Base-by-base conservation (phyloP, 30 jellyfish, hydroid and myxozoan species). In the Aurelia aurita region DNA sequence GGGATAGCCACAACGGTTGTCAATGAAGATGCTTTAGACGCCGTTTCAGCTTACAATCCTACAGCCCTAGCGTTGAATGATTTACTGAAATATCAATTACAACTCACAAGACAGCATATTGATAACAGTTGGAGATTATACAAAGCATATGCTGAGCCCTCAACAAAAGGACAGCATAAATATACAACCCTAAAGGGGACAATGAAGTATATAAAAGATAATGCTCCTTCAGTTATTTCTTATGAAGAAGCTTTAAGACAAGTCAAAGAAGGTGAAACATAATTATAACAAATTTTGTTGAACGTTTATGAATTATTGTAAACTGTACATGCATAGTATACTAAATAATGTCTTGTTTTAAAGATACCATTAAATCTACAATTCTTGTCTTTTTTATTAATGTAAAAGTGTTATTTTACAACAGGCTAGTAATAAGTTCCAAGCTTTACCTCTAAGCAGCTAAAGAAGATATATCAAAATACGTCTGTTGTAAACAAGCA, bases 121-220 rank as follows among this genome's bases (percentile, higher is more conserved):
- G 90, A 75, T 13, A 79, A 85, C 73, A 91, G 98, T 74, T 87
- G 94, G 90, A 89, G 96, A 60, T 84, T 91, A 29, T 91, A 91
- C 51, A 93, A 73, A 6, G 90, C 98, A 35, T 91, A 91, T 45
- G 77, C 96, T 28, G 81, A 71, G 58, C 96, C 92, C 26, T 82
- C 55, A 7, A 34, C 72, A 20, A 71, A 62, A 21, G 85, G 85
- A 47, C 77, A 59, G 15, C 89, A 85, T 45, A 72, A 29, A 45
- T 91, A 91, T 66, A 91, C 98, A 9, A 82, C 96, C n/a, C 82
- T 85, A 0, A 93, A 91, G 72, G 88, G 73, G 28, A 91, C 98
- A 7, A 57, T 91, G 96, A 77, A 72, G 34, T 91, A 57, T 58
- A 75, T 91, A 18, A 63, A 91, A 43, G 43, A 86, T 77, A 58